These are phyloP conservation scores for Agrotis exclamationis DNA, from an alignment of 2,888 invertebrate species.

Conservation along the genomic window DNA sequence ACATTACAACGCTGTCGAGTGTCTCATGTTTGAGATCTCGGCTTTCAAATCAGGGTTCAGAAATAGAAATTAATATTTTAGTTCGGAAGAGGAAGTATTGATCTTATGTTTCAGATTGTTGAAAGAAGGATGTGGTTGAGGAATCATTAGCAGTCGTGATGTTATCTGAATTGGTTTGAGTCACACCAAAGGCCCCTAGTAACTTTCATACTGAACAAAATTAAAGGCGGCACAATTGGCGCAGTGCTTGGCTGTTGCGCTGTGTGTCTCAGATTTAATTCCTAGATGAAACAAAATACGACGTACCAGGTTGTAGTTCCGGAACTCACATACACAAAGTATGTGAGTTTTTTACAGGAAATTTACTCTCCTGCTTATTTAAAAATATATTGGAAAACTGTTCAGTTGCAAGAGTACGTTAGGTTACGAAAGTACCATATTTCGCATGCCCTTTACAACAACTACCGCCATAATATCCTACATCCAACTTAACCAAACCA, in stretches of 20 bases:
- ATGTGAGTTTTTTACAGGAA: no score
- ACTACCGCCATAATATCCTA: constrained; percentile 3
- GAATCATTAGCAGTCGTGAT: constrained; percentile 38
- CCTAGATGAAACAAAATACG: no score
- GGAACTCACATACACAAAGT: no score
- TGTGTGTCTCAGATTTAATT: no score
- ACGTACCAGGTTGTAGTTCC: no score
- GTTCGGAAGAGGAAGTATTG: constrained; percentile 46
- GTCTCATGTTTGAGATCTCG: constrained; percentile 55
- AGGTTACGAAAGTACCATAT: neutral
- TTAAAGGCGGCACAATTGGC: neutral
- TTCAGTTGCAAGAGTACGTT: no score
- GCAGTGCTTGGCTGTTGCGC: no score
- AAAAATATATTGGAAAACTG: no score
- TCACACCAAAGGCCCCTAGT: constrained; percentile 2
- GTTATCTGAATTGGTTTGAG: constrained; percentile 22
- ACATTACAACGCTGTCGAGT: constrained; percentile 58
- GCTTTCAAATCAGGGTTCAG: constrained; percentile 55
- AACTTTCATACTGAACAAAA: neutral
- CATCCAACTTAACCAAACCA: constrained; percentile 8
- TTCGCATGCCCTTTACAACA: neutral
- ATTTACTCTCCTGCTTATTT: no score
- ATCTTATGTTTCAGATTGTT: constrained; percentile 39
- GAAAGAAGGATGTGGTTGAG: constrained; percentile 33
- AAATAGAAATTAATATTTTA: constrained; percentile 54